Base-by-base conservation (phyloP, 2,113 vertebrate species). In the Neomonachus schauinslandi region DNA sequence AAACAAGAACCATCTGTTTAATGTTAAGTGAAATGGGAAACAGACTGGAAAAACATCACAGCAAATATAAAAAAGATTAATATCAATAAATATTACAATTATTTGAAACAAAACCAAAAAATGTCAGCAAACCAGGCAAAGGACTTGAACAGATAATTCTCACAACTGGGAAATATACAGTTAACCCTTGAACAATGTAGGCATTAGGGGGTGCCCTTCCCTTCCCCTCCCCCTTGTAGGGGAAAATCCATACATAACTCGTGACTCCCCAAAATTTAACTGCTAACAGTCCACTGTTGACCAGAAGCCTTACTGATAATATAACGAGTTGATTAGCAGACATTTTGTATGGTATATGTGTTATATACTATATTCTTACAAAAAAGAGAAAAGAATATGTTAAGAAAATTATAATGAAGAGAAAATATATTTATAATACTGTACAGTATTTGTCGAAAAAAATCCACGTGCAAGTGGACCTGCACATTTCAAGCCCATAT, bases 21-120 rank as follows among this genome's bases (percentile, higher is more conserved):
- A 82, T 95, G 14, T 83, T 90, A 95, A 98, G 39, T 71, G 84
- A 92, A 96, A 72, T 91, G 59, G 36, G 28, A 85, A 97, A 82
- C 31, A 81, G 76, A 63, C 36, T 87, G 39, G 55, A 80, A 90
- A 91, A 95, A 74, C n/a, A 87, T 59, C 21, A 22, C 36, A 93
- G 12, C n/a, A 59, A 69, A 71, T 93, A 49, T 95, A 61, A 87
- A 53, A 96, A 95, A 91, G 1, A 93, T 89, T 67, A 95, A 51
- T 91, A 67, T 86, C 26, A 80, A 74, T 87, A 95, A 90, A 72
- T 63, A 88, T 22, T 94, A 0, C 51, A 71, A 46, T 90, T 24
- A 92, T 77, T 89, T 95, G 59, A 72, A 93, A 84, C 33, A 96
- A 90, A 93, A 96, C 28, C 36, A 80, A 53, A 86, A 93, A 91